These are phyloP conservation scores for Hyla sarda DNA, from an alignment of 2,113 vertebrate species.

Conservation along the genomic window DNA sequence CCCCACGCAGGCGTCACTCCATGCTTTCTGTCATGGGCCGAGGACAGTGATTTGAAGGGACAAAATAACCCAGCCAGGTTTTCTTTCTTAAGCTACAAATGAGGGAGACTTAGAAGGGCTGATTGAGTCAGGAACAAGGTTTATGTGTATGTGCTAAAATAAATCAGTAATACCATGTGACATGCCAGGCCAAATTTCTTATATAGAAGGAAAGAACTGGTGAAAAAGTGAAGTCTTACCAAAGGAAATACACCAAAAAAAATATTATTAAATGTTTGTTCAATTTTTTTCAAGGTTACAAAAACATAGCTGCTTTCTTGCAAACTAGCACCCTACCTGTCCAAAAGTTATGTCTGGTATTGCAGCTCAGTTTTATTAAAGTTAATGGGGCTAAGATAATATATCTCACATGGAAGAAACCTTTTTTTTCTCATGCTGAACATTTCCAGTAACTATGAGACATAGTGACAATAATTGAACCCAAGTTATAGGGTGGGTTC, in stretches of 20 bases:
- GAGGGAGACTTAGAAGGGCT: constrained; percentile 64
- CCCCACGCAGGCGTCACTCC: constrained; percentile 55
- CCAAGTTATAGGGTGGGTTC: too few relatives aligned
- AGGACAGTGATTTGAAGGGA: constrained; percentile 71
- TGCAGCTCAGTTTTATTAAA: too few relatives aligned
- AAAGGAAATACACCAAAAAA: background rate
- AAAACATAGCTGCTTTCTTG: too few relatives aligned
- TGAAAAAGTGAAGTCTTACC: background rate
- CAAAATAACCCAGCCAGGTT: constrained; percentile 63
- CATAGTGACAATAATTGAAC: too few relatives aligned
- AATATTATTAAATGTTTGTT: too few relatives aligned
- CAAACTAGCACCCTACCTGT: too few relatives aligned
- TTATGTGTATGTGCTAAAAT: constrained; percentile 36
- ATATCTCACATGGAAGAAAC: too few relatives aligned
- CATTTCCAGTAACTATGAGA: too few relatives aligned
- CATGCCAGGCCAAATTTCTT: background rate
- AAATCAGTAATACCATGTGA: constrained; percentile 21
- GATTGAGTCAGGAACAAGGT: constrained; percentile 42
- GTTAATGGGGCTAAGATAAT: too few relatives aligned
- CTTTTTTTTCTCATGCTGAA: too few relatives aligned
- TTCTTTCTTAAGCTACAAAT: constrained; percentile 67
- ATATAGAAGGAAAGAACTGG: background rate
- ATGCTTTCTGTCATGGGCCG: constrained; percentile 66
- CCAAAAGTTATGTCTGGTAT: too few relatives aligned
- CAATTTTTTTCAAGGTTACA: too few relatives aligned